Conservation (phyloP, 1,140 invertebrate genomes). For the Drosophila nigrodunni region DNA sequence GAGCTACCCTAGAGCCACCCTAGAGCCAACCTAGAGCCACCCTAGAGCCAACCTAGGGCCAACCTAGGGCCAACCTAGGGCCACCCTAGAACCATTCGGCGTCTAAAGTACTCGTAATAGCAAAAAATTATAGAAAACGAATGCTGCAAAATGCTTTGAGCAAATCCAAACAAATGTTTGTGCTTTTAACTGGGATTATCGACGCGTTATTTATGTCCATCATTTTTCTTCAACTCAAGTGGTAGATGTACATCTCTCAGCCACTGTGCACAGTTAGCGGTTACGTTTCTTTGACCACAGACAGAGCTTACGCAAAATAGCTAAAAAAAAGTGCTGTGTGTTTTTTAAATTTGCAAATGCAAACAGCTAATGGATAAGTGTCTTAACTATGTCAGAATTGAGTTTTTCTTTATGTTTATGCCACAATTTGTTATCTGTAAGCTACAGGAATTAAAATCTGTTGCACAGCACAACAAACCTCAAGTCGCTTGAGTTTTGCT, state of each 20-base stretch:
- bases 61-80: background rate
- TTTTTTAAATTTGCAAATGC: conserved; percentile 16
- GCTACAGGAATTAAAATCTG: background rate
- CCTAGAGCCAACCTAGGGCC: background rate
- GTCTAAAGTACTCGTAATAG: conserved; percentile 52
- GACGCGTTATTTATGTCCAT: conserved; percentile 74
- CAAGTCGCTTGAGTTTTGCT: too few species aligned
- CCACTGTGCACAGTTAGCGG: background rate
- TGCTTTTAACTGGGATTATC: conserved; percentile 81
- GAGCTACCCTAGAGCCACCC: conserved; percentile 3
- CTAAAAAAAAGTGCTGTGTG: background rate
- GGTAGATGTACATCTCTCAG: conserved; percentile 10
- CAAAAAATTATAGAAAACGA: conserved; percentile 68
- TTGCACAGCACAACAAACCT: too few species aligned
- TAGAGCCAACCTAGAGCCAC: background rate
- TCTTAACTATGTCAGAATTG: background rate
- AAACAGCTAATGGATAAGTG: conserved; percentile 15
- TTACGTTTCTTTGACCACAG: conserved; percentile 26
- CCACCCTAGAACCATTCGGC: background rate
- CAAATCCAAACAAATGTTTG: conserved; percentile 80
- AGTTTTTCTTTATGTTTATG: background rate
- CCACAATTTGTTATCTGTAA: background rate
- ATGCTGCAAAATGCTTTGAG: conserved; percentile 53
- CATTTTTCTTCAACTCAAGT: conserved; percentile 65
- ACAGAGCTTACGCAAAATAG: conserved; percentile 2